Percentiles rank a stretch among this genome's conserved stretches.
phyloP scores from a whole-genome alignment of 2,113 vertebrate genomes.

The Tetrao urogallus region DNA sequence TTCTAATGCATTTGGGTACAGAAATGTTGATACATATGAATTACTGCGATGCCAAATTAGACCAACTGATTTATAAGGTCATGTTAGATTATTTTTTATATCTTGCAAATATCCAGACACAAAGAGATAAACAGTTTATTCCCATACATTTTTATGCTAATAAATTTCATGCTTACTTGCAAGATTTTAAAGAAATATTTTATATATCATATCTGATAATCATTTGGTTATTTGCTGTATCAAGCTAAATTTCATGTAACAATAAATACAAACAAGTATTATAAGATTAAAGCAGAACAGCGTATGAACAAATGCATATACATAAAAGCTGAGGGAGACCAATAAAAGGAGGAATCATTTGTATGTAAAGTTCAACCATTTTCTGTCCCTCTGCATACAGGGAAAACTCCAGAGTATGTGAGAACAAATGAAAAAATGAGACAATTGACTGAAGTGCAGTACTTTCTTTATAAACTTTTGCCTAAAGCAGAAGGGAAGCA shows the following conservation, averaged over 20 bases:
- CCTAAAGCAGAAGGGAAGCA: neutral
- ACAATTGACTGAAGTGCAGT: neutral
- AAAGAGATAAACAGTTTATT: conserved; percentile 1
- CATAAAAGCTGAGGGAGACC: neutral
- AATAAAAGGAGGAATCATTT: neutral
- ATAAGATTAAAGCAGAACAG: neutral
- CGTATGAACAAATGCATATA: neutral
- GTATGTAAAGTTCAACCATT: neutral
- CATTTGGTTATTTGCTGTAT: neutral
- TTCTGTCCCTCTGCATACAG: neutral
- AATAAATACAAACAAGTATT: neutral
- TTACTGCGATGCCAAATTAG: neutral
- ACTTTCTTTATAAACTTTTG: conserved; percentile 1
- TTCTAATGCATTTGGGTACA: neutral
- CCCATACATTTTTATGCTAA: neutral
- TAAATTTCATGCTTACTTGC: neutral
- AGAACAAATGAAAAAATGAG: conserved; percentile 11
- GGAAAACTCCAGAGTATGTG: neutral
- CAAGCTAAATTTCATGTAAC: neutral
- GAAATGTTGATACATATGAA: neutral
- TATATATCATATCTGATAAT: neutral
- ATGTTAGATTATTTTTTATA: neutral
- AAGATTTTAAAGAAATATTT: conserved; percentile 18
- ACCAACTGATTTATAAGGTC: conserved; percentile 7
- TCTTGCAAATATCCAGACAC: neutral